phyloP scores from a whole-genome alignment of 2,113 vertebrate genomes.

The Pelvicachromis taeniatus region DNA sequence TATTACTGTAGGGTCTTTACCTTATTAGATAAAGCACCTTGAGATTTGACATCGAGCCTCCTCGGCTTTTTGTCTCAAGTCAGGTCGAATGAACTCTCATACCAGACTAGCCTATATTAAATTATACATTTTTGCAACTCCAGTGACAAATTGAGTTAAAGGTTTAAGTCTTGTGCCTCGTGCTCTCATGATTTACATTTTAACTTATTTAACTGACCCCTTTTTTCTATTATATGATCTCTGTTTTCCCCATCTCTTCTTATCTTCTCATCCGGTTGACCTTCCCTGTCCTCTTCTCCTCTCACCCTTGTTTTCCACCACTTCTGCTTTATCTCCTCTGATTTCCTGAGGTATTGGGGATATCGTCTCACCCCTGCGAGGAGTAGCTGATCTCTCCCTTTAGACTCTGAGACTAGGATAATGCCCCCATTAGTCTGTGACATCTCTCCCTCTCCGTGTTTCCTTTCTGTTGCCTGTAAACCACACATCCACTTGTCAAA shows the following conservation, averaged over 20 bases:
- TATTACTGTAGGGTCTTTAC: too few species aligned
- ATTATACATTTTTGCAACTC: background rate
- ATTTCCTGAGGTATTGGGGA: conserved; percentile 39
- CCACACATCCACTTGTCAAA: conserved; percentile 15
- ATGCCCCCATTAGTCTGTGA: conserved; percentile 10
- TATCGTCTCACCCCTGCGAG: conserved; percentile 26
- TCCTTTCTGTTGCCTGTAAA: background rate
- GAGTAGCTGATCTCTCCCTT: conserved; percentile 52
- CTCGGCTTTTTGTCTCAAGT: background rate
- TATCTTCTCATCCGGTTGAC: background rate
- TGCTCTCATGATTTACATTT: background rate
- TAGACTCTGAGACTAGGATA: conserved; percentile 32
- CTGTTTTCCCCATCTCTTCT: fast-evolving
- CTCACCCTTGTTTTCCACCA: background rate
- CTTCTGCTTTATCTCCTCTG: conserved; percentile 36
- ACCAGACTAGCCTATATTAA: background rate
- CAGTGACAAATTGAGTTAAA: background rate
- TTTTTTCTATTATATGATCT: background rate
- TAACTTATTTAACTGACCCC: background rate
- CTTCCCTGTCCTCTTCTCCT: conserved; percentile 2
- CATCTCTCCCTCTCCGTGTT: background rate
- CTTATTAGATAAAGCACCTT: background rate
- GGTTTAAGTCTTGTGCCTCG: background rate
- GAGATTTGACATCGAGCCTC: background rate
- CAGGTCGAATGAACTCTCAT: background rate